A percentile compares a stretch with the other conserved stretches of the same genome.
Conservation (phyloP, 2,113 vertebrate genomes). For the Pogona vitticeps region DNA sequence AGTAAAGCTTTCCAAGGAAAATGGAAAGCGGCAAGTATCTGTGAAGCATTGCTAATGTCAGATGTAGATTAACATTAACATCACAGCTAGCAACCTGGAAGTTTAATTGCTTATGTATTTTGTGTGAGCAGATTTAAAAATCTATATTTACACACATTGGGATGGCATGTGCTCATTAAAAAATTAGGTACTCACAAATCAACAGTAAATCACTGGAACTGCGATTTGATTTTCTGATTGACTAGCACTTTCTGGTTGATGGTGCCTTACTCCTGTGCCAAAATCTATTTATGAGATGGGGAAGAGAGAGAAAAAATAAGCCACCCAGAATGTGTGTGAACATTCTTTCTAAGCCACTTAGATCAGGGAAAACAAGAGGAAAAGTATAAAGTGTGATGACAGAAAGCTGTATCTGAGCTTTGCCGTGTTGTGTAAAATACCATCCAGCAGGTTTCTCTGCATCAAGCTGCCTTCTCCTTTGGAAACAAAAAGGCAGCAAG, state of each 20-base stretch:
- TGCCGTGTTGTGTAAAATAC: not conserved
- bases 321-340: not conserved
- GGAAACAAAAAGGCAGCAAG: not conserved
- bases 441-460: not conserved
- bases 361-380: not conserved
- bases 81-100: constrained; percentile 37
- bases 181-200: constrained; percentile 62
- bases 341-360: not conserved
- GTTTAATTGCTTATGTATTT: constrained; percentile 65
- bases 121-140: constrained; percentile 65
- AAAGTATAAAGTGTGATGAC: not conserved
- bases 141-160: constrained; percentile 67
- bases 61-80: constrained; percentile 65
- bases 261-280: constrained; percentile 39
- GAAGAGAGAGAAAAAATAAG: not conserved
- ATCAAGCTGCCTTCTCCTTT: not conserved
- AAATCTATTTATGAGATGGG: constrained; percentile 29
- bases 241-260: constrained; percentile 39
- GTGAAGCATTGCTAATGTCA: constrained; percentile 53
- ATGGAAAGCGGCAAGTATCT: constrained; percentile 47
- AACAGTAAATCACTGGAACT: constrained; percentile 63
- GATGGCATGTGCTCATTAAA: constrained; percentile 67
- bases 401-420: not conserved
- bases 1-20: constrained; percentile 59
- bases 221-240: constrained; percentile 59